phyloP scores from a whole-genome alignment of 2,113 vertebrate genomes.

The Anarrhichthys ocellatus region DNA sequence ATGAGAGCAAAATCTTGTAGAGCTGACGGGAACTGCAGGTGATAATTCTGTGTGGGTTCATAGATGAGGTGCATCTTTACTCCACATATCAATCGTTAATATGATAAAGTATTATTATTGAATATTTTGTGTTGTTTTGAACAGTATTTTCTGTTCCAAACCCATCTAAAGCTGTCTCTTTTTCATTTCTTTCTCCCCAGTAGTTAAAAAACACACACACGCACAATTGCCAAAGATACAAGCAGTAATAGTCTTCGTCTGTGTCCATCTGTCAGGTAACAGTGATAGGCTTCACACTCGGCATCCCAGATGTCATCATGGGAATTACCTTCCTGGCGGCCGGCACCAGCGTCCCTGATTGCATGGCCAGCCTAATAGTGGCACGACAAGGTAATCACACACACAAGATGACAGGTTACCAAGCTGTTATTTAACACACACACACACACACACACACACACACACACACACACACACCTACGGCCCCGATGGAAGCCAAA shows the following conservation, averaged over 20 bases:
- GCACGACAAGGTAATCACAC: slow-evolving; percentile 90
- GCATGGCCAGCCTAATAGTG: slow-evolving; percentile 98
- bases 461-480: slow-evolving; percentile 3
- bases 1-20: no score
- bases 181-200: background rate
- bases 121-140: no score
- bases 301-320: slow-evolving; percentile 99
- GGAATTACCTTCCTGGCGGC: slow-evolving; percentile 98
- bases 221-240: background rate
- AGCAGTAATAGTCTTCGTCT: background rate
- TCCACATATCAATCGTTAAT: no score
- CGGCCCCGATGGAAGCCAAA: background rate
- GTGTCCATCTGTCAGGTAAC: slow-evolving; percentile 86
- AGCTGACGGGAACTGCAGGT: no score
- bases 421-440: slow-evolving; percentile 20
- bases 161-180: background rate
- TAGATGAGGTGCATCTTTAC: no score
- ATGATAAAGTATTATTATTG: no score
- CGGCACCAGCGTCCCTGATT: slow-evolving; percentile 97
- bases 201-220: background rate
- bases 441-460: slow-evolving; percentile 17
- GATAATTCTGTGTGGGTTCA: no score
- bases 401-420: slow-evolving; percentile 17
- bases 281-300: slow-evolving; percentile 96
- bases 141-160: background rate